Conservation (phyloP, 1,140 invertebrate species). For the Heliconius hermathena region DNA sequence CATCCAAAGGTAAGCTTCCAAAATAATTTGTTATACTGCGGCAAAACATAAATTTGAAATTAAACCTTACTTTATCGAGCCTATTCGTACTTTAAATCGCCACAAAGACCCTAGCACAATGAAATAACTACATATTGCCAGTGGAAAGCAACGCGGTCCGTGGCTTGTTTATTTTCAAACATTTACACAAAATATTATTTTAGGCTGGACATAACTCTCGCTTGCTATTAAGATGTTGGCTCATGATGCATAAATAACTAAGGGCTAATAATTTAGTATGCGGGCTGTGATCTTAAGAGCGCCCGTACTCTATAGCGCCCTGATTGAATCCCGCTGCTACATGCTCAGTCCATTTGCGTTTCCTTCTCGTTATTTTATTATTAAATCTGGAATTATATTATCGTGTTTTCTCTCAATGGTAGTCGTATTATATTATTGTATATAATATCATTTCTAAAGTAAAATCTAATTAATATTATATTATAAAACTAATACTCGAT, state of each 20-base stretch:
- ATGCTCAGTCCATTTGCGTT: slow-evolving; percentile 37
- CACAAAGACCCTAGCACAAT: slow-evolving; percentile 48
- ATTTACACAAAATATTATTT: slow-evolving; percentile 81
- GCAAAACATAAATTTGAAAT: slow-evolving; percentile 62
- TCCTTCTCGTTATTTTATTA: slow-evolving; percentile 22
- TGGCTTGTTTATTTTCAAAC: slow-evolving; percentile 77
- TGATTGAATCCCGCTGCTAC: slow-evolving; percentile 69
- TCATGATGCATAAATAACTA: slow-evolving; percentile 79
- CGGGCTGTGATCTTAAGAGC: slow-evolving; percentile 65
- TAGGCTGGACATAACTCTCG: slow-evolving; percentile 77
- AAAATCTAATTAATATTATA: slow-evolving; percentile 16
- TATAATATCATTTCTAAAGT: too few relatives aligned
- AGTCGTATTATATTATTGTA: neutral
- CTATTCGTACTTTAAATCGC: slow-evolving; percentile 66
- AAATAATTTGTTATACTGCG: slow-evolving; percentile 50
- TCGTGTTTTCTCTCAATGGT: slow-evolving; percentile 6
- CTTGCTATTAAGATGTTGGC: slow-evolving; percentile 78
- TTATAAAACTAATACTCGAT: slow-evolving; percentile 24
- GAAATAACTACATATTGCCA: slow-evolving; percentile 64
- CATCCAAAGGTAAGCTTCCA: slow-evolving; percentile 95
- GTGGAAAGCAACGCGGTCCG: slow-evolving; percentile 58
- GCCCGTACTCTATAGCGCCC: slow-evolving; percentile 56
- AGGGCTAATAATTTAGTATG: slow-evolving; percentile 78
- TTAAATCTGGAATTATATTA: slow-evolving; percentile 24
- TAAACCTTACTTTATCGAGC: slow-evolving; percentile 65